A percentile compares a stretch with the other conserved stretches of the same genome.
Conservation (phyloP, 2,797 vertebrate genomes). For the Sciurus carolinensis region DNA sequence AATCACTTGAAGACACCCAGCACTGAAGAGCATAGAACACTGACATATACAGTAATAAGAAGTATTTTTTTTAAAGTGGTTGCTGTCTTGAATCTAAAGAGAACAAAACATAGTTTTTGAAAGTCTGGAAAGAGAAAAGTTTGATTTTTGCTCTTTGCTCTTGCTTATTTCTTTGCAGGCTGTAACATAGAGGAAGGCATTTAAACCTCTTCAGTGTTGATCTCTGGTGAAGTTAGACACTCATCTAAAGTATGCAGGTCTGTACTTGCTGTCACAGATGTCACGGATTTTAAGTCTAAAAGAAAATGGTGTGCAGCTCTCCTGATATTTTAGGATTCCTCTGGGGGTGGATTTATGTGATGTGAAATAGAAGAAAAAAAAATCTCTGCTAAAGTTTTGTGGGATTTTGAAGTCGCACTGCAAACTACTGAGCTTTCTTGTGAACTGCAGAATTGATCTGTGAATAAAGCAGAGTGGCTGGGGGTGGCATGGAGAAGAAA, state of each 20-base stretch:
- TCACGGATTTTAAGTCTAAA: not conserved
- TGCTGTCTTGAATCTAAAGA: not conserved
- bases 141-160: not conserved
- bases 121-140: not conserved
- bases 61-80: not conserved
- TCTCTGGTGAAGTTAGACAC: accelerated
- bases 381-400: not conserved
- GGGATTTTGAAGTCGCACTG: not conserved
- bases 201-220: not conserved
- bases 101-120: not conserved
- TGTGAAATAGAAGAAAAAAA: not conserved
- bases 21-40: not conserved
- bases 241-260: too few species aligned
- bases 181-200: not conserved
- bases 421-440: not conserved
- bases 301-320: conserved; percentile 13
- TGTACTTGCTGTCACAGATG: accelerated
- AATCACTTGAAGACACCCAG: not conserved
- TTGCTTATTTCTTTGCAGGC: not conserved
- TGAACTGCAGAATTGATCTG: not conserved
- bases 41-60: not conserved
- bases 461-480: not conserved
- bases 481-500: accelerated
- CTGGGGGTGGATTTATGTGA: conserved; percentile 48
- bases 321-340: conserved; percentile 67